Conservation (phyloP, 2,888 invertebrate species). For the Coleophora deauratella region DNA sequence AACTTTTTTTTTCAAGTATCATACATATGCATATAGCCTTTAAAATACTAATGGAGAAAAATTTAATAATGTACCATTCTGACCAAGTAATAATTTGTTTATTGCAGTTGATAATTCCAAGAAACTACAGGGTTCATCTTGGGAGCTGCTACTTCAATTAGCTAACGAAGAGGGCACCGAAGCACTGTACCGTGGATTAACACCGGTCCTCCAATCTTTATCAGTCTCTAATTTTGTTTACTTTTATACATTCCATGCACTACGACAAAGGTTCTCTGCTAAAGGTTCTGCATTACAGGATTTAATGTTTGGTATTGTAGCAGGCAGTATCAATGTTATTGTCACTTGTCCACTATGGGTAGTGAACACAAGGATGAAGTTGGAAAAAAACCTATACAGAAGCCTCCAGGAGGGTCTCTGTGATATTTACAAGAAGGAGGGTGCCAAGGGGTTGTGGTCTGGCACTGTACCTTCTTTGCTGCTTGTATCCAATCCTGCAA, state of each 20-base stretch:
- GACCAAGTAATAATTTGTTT: conserved; percentile 6
- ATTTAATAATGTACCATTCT: too few species aligned
- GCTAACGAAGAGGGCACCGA: conserved; percentile 77
- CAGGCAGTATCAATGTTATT: conserved; percentile 89
- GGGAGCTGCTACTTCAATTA: conserved; percentile 77
- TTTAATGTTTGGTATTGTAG: conserved; percentile 82
- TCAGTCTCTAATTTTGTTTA: conserved; percentile 96
- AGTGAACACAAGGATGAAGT: conserved; percentile 90
- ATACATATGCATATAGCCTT: too few species aligned
- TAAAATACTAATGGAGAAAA: too few species aligned
- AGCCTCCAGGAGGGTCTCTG: conserved; percentile 77
- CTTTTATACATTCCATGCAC: conserved; percentile 92
- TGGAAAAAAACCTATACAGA: conserved; percentile 74
- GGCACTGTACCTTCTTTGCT: conserved; percentile 89
- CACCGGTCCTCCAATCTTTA: conserved; percentile 87
- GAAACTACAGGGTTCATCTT: conserved; percentile 78
- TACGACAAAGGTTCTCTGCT: conserved; percentile 73
- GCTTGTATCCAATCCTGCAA: conserved; percentile 90
- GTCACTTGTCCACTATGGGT: conserved; percentile 94
- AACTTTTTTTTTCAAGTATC: too few species aligned
- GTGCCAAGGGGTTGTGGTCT: conserved; percentile 84
- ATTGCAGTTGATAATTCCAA: conserved; percentile 80
- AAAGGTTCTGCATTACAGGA: conserved; percentile 81
- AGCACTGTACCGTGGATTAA: conserved; percentile 84
- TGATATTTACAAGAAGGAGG: conserved; percentile 83